Evolutionary conservation across 2,797 vertebrate genomes (phyloP).

Genomic region (Odontamblyopus lacepedii): DNA sequence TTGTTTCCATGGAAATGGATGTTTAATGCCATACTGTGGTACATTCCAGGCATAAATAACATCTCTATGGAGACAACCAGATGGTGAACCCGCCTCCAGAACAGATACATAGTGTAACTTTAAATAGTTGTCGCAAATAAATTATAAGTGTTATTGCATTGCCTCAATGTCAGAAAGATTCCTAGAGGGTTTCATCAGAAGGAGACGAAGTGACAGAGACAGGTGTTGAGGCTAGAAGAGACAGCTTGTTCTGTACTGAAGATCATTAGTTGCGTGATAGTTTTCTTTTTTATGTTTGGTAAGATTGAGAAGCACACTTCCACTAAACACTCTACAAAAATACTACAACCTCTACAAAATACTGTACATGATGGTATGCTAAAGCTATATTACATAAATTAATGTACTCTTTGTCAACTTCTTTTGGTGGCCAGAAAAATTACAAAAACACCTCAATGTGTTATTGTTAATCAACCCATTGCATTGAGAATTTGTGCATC

Average conservation of each 20-base stretch:
- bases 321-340: slow-evolving; percentile 1
- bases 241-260: neutral
- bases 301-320: neutral
- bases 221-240: slow-evolving; percentile 43
- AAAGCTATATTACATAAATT: neutral
- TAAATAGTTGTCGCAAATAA: slow-evolving; percentile 34
- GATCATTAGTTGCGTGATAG: neutral
- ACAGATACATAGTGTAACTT: neutral
- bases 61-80: neutral
- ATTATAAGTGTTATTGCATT: slow-evolving; percentile 27
- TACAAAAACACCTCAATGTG: slow-evolving; percentile 22
- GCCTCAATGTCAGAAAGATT: slow-evolving; percentile 27
- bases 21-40: neutral
- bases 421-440: slow-evolving; percentile 48
- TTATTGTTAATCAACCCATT: no score
- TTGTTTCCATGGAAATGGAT: neutral
- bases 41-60: neutral
- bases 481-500: no score
- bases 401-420: slow-evolving; percentile 49
- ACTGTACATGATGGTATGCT: no score
- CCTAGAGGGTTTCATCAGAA: slow-evolving; percentile 29
- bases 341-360: neutral
- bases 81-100: neutral
- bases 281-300: neutral
- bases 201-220: slow-evolving; percentile 52